Conservation (phyloP, 2,888 invertebrate species). For the Sphaerophoria rueppellii region DNA sequence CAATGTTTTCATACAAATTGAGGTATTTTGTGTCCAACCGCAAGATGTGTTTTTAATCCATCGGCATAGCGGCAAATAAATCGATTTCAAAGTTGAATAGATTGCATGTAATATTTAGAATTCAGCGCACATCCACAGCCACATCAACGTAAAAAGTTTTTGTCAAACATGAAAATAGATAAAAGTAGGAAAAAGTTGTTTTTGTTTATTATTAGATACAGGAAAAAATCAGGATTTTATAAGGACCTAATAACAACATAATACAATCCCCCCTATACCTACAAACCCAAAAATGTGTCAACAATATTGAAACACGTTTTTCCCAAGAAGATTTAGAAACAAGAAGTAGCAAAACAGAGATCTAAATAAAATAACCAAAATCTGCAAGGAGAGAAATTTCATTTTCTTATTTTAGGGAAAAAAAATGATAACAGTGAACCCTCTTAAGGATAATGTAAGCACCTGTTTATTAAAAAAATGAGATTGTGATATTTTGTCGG, state of each 20-base stretch:
- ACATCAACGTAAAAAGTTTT: slow-evolving; percentile 37
- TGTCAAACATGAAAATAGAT: slow-evolving; percentile 54
- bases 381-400: slow-evolving; percentile 51
- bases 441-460: slow-evolving; percentile 53
- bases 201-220: background rate
- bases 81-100: slow-evolving; percentile 22
- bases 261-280: background rate
- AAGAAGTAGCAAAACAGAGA: slow-evolving; percentile 13
- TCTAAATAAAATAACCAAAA: slow-evolving; percentile 29
- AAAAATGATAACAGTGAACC: slow-evolving; percentile 31
- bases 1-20: slow-evolving; percentile 18
- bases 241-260: slow-evolving; percentile 4
- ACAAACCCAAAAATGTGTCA: slow-evolving; percentile 11
- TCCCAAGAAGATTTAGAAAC: background rate
- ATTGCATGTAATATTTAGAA: slow-evolving; percentile 4
- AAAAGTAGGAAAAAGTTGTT: slow-evolving; percentile 36
- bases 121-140: slow-evolving; percentile 28
- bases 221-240: slow-evolving; percentile 4
- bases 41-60: slow-evolving; percentile 40
- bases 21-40: slow-evolving; percentile 34
- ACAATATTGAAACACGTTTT: slow-evolving; percentile 48
- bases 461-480: slow-evolving; percentile 68
- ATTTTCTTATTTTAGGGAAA: slow-evolving; percentile 39
- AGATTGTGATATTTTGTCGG: slow-evolving; percentile 21
- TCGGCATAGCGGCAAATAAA: slow-evolving; percentile 9